Evolutionary conservation across 2,888 invertebrate genomes (phyloP).

Genomic region (Macaria liturata): DNA sequence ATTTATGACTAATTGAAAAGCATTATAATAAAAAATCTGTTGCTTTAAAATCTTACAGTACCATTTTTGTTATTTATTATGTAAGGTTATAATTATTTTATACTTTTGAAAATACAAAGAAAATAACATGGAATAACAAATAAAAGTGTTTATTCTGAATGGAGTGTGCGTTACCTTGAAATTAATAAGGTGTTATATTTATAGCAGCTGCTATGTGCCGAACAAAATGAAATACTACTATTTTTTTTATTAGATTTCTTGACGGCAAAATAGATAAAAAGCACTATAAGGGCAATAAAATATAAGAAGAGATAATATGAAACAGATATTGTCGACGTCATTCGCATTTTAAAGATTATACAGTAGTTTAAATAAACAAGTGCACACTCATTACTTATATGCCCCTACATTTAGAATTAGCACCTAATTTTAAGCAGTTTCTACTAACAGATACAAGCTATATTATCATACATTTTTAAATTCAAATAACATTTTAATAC

Average conservation of each 20-base stretch:
- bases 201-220: no score
- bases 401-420: slow-evolving; percentile 64
- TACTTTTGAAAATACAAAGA: no score
- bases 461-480: slow-evolving; percentile 36
- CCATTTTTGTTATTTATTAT: no score
- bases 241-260: no score
- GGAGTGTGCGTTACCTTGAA: no score
- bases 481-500: slow-evolving; percentile 48
- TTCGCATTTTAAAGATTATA: slow-evolving; percentile 56
- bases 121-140: no score
- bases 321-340: slow-evolving; percentile 78
- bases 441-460: slow-evolving; percentile 65
- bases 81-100: no score
- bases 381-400: slow-evolving; percentile 64
- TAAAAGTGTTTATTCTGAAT: no score
- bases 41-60: no score
- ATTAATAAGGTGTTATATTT: no score
- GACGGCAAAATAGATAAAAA: slow-evolving; percentile 18
- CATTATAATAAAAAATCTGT: no score
- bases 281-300: slow-evolving; percentile 37
- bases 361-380: slow-evolving; percentile 63
- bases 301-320: slow-evolving; percentile 38
- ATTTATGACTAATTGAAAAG: slow-evolving; percentile 14
- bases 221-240: no score
- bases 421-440: slow-evolving; percentile 78